phyloP scores from a whole-genome alignment of 2,888 invertebrate genomes.

The Acronicta psi region DNA sequence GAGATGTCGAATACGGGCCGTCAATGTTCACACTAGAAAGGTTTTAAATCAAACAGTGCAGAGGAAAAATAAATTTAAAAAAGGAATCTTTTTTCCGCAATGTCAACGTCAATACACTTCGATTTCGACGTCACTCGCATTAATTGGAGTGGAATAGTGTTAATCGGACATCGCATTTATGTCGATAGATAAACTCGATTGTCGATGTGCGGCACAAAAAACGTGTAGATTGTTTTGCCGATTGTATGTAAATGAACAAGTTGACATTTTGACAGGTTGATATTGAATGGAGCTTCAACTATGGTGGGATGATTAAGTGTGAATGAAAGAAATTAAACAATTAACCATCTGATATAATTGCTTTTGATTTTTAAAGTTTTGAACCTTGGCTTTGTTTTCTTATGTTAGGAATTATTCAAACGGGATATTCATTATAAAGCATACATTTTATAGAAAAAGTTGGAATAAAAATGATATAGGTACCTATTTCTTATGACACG shows the following conservation, averaged over 20 bases:
- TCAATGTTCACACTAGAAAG: conserved; percentile 33
- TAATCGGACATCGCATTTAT: conserved; percentile 37
- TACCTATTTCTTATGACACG: no score
- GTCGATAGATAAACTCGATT: conserved; percentile 41
- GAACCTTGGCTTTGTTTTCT: neutral
- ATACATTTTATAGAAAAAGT: no score
- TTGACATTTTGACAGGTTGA: conserved; percentile 38
- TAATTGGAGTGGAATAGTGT: conserved; percentile 52
- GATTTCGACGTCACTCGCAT: conserved; percentile 36
- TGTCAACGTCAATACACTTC: conserved; percentile 37
- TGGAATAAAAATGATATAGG: no score
- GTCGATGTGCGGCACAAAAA: conserved; percentile 30
- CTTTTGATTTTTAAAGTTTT: neutral
- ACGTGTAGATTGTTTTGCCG: conserved; percentile 32
- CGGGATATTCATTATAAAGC: neutral
- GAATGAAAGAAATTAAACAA: neutral
- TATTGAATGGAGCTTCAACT: conserved; percentile 13
- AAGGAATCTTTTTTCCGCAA: conserved; percentile 6
- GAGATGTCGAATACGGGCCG: conserved; percentile 37
- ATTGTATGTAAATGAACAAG: conserved; percentile 25
- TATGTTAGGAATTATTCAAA: no score
- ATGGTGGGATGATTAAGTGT: conserved; percentile 1
- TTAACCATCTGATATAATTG: neutral
- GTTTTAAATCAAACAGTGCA: conserved; percentile 30
- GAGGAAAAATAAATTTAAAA: neutral